phyloP scores from a whole-genome alignment of 2,113 vertebrate genomes.

The Neodon shergylaensis region DNA sequence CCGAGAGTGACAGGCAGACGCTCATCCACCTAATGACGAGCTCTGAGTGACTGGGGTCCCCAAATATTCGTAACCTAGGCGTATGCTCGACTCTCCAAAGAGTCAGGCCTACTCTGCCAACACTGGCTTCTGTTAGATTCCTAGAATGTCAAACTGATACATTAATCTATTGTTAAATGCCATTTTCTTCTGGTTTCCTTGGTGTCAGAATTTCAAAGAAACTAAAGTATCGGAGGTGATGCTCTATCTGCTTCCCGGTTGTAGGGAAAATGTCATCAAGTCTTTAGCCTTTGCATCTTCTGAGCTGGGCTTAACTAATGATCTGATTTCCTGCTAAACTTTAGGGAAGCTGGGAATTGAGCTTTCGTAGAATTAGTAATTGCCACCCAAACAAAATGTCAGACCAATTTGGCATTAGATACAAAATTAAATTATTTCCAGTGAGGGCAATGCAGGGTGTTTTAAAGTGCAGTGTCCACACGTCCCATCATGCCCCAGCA shows the following conservation, averaged over 20 bases:
- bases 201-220: conserved; percentile 45
- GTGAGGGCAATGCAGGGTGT: not conserved
- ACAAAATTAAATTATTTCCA: conserved; percentile 26
- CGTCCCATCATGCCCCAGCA: not conserved
- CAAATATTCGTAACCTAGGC: not conserved
- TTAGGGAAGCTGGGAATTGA: conserved; percentile 39
- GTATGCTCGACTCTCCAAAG: not conserved
- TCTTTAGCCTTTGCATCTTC: not conserved
- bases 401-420: conserved; percentile 61
- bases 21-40: not conserved
- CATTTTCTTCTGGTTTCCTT: conserved; percentile 21
- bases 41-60: not conserved
- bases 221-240: not conserved
- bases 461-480: conserved; percentile 35
- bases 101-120: not conserved
- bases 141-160: conserved; percentile 8
- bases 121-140: not conserved
- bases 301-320: not conserved
- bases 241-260: not conserved
- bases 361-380: conserved; percentile 68
- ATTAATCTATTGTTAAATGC: conserved; percentile 25
- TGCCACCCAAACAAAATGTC: conserved; percentile 71
- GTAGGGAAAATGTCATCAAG: not conserved
- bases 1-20: not conserved
- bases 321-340: conserved; percentile 23